Conservation (phyloP, 2,888 invertebrate genomes). For the Caenorhabditis plicata region DNA sequence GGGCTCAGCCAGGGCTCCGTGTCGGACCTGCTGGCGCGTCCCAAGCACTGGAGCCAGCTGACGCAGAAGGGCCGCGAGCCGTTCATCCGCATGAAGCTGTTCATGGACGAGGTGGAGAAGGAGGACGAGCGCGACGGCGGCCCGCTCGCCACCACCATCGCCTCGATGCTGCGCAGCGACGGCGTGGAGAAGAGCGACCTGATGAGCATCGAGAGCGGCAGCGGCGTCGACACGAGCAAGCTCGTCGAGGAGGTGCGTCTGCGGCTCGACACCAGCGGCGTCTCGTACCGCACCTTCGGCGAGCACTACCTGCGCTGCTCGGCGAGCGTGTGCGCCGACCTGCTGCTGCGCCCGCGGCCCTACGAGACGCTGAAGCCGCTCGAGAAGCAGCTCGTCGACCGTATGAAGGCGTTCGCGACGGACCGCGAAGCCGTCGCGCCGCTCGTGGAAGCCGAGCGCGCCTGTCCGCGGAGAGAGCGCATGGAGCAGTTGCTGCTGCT, state of each 20-base stretch:
- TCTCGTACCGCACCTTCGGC: conserved; percentile 82
- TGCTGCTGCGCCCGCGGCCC: conserved; percentile 96
- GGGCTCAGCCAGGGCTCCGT: conserved; percentile 95
- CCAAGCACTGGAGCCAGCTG: conserved; percentile 98
- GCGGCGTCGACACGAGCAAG: background rate
- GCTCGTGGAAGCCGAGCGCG: background rate
- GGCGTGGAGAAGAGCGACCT: too few species aligned
- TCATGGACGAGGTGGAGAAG: conserved; percentile 71
- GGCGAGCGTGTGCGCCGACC: conserved; percentile 86
- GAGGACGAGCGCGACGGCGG: too few species aligned
- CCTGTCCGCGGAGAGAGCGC: background rate
- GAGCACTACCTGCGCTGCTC: conserved; percentile 94
- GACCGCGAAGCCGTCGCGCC: conserved; percentile 27
- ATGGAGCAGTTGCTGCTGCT: background rate
- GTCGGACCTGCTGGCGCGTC: conserved; percentile 90
- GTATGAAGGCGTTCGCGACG: conserved; percentile 30
- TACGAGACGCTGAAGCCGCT: conserved; percentile 76
- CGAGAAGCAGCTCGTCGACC: conserved; percentile 29
- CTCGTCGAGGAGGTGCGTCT: conserved; percentile 4
- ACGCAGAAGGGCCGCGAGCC: conserved; percentile 87
- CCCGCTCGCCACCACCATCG: too few species aligned
- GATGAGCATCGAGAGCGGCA: too few species aligned
- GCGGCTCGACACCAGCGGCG: too few species aligned
- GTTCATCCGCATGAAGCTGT: conserved; percentile 96
- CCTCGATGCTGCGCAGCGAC: background rate